Percentiles rank a stretch among this genome's conserved stretches.
Evolutionary conservation across 1,140 invertebrate genomes (phyloP).

Genomic region (Pygmarrhopalites habei): DNA sequence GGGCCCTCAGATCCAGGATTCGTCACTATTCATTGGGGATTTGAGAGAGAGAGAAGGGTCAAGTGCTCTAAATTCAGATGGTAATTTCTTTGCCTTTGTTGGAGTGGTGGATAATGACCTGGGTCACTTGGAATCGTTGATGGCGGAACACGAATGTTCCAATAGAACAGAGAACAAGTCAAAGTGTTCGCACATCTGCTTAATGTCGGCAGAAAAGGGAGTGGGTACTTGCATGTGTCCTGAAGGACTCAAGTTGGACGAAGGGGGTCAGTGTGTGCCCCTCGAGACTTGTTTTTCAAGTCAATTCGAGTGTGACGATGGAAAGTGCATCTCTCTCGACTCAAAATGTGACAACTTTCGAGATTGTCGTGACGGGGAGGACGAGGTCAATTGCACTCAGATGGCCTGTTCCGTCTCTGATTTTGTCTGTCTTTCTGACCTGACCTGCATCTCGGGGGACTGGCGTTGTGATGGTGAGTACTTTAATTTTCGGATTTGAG

Average conservation of each 20-base stretch:
- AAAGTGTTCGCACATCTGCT: conserved; percentile 38
- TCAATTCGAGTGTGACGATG: conserved; percentile 46
- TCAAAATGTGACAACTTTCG: conserved; percentile 79
- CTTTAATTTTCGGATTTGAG: too few relatives aligned
- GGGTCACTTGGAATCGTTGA: conserved; percentile 3
- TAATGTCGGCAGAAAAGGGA: conserved; percentile 17
- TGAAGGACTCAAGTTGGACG: conserved; percentile 68
- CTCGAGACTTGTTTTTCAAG: conserved; percentile 10
- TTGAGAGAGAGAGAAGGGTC: too few relatives aligned
- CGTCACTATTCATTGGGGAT: conserved; percentile 19
- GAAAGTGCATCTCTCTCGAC: conserved; percentile 45
- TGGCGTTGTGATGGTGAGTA: conserved; percentile 19
- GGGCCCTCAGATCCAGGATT: not conserved
- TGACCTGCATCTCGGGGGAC: conserved; percentile 4
- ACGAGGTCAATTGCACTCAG: conserved; percentile 66
- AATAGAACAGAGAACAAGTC: not conserved
- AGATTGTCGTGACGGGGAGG: conserved; percentile 75
- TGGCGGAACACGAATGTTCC: conserved; percentile 23
- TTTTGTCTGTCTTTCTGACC: conserved; percentile 18
- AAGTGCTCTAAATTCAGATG: not conserved
- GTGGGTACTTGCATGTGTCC: conserved; percentile 69
- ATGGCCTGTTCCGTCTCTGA: conserved; percentile 39
- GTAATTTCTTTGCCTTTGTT: conserved; percentile 31
- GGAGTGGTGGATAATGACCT: conserved; percentile 24
- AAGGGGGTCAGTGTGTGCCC: conserved; percentile 45